phyloP scores from a whole-genome alignment of 2,888 invertebrate genomes.

The Nomada flava region DNA sequence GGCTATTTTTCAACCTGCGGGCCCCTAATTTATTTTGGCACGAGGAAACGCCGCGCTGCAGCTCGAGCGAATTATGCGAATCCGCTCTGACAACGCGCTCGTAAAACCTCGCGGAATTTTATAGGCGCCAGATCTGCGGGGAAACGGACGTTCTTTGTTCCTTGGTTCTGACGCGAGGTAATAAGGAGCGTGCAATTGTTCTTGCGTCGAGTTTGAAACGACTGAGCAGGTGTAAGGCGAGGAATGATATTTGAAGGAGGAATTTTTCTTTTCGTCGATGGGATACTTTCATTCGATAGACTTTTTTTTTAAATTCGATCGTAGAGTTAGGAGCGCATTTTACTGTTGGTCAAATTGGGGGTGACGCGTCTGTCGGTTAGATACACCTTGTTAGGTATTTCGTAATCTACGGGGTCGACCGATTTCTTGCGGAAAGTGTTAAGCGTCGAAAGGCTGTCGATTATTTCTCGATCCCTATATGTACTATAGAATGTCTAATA shows the following conservation, averaged over 20 bases:
- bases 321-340: not conserved
- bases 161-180: not conserved
- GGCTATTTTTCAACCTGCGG: slow-evolving; percentile 68
- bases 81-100: slow-evolving; percentile 41
- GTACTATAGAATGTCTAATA: not conserved
- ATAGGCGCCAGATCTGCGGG: slow-evolving; percentile 20
- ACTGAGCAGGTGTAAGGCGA: no score
- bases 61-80: slow-evolving; percentile 63
- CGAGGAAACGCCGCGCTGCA: slow-evolving; percentile 58
- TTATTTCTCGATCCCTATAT: not conserved
- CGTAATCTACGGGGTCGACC: not conserved
- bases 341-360: not conserved
- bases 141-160: not conserved
- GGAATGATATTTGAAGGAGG: no score
- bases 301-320: no score
- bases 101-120: not conserved
- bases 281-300: no score
- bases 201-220: not conserved
- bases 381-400: slow-evolving; percentile 6
- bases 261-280: no score
- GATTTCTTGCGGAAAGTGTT: not conserved
- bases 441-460: slow-evolving; percentile 9
- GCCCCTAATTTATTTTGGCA: slow-evolving; percentile 71
- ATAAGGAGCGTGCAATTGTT: not conserved
- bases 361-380: not conserved